Conservation (phyloP, 1,140 invertebrate species). For the Neotoxoptera formosana region DNA sequence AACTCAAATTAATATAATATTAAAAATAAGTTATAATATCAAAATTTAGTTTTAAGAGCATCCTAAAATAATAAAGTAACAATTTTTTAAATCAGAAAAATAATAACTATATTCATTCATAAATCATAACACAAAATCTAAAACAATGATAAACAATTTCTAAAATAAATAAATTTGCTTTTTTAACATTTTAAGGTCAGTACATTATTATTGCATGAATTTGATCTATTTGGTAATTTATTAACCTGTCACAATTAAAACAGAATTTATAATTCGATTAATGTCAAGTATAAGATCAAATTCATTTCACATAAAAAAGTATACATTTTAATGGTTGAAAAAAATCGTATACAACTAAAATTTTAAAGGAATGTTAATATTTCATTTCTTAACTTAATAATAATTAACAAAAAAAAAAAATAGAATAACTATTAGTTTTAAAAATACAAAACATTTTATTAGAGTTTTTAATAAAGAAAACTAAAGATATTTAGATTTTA, state of each 20-base stretch:
- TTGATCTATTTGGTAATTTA: conserved; percentile 35
- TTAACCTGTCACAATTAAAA: background rate
- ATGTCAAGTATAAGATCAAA: conserved; percentile 3
- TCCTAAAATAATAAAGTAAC: background rate
- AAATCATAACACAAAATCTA: background rate
- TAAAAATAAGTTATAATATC: background rate
- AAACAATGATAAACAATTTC: background rate
- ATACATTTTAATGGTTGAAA: background rate
- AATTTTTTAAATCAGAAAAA: background rate
- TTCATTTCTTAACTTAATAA: background rate
- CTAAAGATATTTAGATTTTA: background rate
- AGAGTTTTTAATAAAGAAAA: background rate
- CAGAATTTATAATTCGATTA: background rate
- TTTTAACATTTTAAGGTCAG: background rate
- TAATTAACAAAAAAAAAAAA: background rate
- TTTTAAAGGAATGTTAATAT: conserved; percentile 18
- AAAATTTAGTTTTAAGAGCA: background rate
- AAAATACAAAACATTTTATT: background rate
- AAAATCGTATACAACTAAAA: background rate
- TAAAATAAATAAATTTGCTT: background rate
- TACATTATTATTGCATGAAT: background rate
- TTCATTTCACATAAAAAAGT: background rate
- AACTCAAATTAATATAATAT: background rate
- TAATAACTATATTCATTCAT: background rate
- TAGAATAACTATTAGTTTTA: background rate